Conservation (phyloP, 2,797 vertebrate genomes). For the Trematomus bernacchii region DNA sequence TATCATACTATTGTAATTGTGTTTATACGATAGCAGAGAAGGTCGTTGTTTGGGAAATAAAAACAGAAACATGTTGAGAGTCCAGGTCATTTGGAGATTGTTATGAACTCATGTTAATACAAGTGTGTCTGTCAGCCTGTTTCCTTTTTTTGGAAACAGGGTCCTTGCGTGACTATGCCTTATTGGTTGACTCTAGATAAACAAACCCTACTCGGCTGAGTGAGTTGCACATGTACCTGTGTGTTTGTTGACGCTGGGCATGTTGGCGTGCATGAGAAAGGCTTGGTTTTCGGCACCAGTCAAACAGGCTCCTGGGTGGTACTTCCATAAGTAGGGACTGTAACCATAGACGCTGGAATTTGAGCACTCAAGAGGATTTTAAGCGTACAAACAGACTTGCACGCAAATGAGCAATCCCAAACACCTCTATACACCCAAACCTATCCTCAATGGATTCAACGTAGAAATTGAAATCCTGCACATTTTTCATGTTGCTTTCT, state of each 20-base stretch:
- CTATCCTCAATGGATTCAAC: not conserved
- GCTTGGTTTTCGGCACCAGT: constrained; percentile 25
- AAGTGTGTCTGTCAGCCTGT: constrained; percentile 1
- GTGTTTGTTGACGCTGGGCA: constrained; percentile 75
- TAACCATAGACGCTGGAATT: constrained; percentile 50
- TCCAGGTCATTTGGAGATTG: constrained; percentile 9
- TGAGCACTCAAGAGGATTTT: constrained; percentile 41
- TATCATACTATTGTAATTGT: not conserved
- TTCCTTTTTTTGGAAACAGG: constrained; percentile 5
- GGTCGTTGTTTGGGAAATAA: not conserved
- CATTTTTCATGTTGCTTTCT: constrained; percentile 2
- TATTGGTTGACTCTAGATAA: constrained; percentile 66
- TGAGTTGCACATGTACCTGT: constrained; percentile 18
- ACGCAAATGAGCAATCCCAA: constrained; percentile 36
- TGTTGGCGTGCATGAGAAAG: constrained; percentile 59
- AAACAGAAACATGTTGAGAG: not conserved
- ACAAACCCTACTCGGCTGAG: constrained; percentile 53
- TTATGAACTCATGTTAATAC: constrained; percentile 27
- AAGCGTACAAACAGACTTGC: constrained; percentile 37
- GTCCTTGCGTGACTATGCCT: constrained; percentile 62
- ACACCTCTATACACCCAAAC: constrained; percentile 7
- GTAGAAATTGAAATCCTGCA: constrained; percentile 15
- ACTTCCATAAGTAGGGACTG: constrained; percentile 43
- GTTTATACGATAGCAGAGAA: not conserved
- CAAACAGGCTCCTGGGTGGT: constrained; percentile 64